A percentile compares a stretch with the other conserved stretches of the same genome.
Conservation (phyloP, 1,140 invertebrate species). For the Gryllus bimaculatus region DNA sequence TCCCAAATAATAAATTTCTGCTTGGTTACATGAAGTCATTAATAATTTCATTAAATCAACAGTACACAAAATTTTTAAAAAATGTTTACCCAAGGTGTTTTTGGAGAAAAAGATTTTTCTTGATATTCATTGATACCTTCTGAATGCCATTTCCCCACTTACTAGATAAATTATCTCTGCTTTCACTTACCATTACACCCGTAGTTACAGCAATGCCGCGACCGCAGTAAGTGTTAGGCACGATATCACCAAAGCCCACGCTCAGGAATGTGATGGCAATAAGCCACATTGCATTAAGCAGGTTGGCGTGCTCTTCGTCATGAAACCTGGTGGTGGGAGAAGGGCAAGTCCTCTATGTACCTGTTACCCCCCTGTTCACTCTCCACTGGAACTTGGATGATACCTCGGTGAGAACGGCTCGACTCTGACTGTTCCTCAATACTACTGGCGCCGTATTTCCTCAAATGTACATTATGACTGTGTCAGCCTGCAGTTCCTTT, state of each 20-base stretch:
- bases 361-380: background rate
- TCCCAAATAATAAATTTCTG: too few species aligned
- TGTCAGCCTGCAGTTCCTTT: background rate
- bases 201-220: slow-evolving; percentile 95
- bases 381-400: background rate
- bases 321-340: slow-evolving; percentile 62
- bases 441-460: too few species aligned
- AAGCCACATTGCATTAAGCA: slow-evolving; percentile 98
- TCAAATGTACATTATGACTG: too few species aligned
- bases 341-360: background rate
- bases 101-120: too few species aligned
- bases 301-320: slow-evolving; percentile 93
- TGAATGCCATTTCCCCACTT: background rate
- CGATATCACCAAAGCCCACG: slow-evolving; percentile 99
- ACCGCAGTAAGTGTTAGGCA: slow-evolving; percentile 99
- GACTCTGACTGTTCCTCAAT: too few species aligned
- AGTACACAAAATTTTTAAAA: too few species aligned
- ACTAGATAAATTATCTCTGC: background rate
- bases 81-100: too few species aligned
- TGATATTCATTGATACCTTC: too few species aligned
- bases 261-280: slow-evolving; percentile 97
- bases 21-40: too few species aligned
- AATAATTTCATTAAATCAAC: too few species aligned
- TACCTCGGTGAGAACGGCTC: background rate
- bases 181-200: slow-evolving; percentile 89